A percentile compares a stretch with the other conserved stretches of the same genome.
Evolutionary conservation across 2,113 vertebrate species (phyloP).

Genomic region (Jaculus jaculus): DNA sequence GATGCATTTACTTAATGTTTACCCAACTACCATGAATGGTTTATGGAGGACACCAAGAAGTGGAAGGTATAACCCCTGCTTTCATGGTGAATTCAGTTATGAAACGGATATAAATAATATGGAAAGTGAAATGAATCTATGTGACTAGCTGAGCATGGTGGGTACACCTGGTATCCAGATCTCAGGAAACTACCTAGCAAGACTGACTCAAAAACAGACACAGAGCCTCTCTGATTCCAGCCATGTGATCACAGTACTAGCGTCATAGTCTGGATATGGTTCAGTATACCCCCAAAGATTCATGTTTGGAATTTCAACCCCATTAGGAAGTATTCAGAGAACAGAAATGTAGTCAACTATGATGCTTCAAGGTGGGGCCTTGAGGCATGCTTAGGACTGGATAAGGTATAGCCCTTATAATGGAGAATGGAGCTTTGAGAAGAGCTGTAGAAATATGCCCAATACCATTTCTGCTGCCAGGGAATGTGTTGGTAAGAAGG

Average conservation of each 20-base stretch:
- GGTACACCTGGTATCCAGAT: neutral
- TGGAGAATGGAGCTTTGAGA: neutral
- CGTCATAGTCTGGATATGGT: neutral
- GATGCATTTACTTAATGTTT: neutral
- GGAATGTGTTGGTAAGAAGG: neutral
- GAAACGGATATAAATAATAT: neutral
- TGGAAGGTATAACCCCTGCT: neutral
- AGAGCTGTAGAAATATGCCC: neutral
- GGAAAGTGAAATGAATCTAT: neutral
- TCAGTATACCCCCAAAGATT: neutral
- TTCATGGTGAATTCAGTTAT: neutral
- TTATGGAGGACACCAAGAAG: neutral
- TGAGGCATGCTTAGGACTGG: neutral
- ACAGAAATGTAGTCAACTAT: neutral
- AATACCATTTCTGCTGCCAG: neutral
- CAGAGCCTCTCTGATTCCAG: neutral
- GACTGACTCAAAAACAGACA: neutral
- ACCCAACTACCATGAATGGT: neutral
- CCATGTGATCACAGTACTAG: neutral
- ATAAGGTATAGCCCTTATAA: neutral
- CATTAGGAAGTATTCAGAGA: neutral
- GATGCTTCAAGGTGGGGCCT: neutral
- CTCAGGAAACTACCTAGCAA: neutral
- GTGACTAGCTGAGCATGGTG: neutral
- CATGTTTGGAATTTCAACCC: neutral